Evolutionary conservation across 2,888 invertebrate genomes (phyloP).

Genomic region (Drosophila rubida): DNA sequence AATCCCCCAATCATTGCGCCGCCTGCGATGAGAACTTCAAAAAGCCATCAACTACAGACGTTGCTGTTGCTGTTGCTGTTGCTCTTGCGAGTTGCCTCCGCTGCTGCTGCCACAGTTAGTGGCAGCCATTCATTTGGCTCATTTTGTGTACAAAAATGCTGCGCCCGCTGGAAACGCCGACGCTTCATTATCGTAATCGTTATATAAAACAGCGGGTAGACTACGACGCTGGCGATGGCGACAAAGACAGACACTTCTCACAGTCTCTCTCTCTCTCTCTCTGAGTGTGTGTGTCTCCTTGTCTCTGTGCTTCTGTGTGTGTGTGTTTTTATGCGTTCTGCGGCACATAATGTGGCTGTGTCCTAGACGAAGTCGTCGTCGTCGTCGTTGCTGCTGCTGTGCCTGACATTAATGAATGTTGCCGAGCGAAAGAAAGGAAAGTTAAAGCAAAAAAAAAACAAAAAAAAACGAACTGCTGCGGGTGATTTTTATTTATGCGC

Average conservation of each 20-base stretch:
- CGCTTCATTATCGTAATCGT: conserved; percentile 80
- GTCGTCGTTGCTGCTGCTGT: conserved; percentile 43
- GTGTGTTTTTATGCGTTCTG: conserved; percentile 73
- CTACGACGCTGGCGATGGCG: conserved; percentile 35
- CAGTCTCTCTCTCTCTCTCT: conserved; percentile 51
- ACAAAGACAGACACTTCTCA: conserved; percentile 52
- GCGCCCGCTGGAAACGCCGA: conserved; percentile 72
- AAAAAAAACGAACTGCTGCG: conserved; percentile 54
- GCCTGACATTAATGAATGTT: conserved; percentile 77
- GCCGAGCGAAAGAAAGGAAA: conserved; percentile 20
- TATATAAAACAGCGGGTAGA: conserved; percentile 80
- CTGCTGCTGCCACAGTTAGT: conserved; percentile 27
- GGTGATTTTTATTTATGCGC: conserved; percentile 71
- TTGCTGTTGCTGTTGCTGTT: conserved; percentile 31
- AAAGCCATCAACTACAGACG: conserved; percentile 82
- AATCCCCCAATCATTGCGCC: conserved; percentile 81
- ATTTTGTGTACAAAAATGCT: conserved; percentile 79
- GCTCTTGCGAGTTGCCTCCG: background rate
- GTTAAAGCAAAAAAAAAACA: conserved; percentile 1
- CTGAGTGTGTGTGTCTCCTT: conserved; percentile 13
- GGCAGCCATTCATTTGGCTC: conserved; percentile 73
- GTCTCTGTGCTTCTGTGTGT: conserved; percentile 40
- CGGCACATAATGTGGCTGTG: conserved; percentile 73
- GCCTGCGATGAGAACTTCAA: conserved; percentile 77
- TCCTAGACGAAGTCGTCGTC: conserved; percentile 57